Conservation (phyloP, 2,113 vertebrate species). For the Astur gentilis region DNA sequence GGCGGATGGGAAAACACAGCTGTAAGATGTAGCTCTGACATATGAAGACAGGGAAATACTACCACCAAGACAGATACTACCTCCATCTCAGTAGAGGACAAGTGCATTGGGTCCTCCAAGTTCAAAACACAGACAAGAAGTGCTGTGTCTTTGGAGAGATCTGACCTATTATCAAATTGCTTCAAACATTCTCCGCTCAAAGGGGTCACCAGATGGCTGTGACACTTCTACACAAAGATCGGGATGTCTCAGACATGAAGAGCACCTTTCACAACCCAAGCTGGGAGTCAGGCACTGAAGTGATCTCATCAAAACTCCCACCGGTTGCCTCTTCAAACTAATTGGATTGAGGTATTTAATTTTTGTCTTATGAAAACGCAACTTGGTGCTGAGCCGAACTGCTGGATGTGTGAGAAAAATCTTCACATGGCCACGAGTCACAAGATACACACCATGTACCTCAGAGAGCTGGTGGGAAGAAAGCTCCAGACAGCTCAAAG, state of each 20-base stretch:
- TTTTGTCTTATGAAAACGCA: not conserved
- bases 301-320: not conserved
- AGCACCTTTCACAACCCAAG: not conserved
- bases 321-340: not conserved
- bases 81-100: not conserved
- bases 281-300: not conserved
- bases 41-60: not conserved
- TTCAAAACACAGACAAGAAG: not conserved
- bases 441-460: accelerated
- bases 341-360: not conserved
- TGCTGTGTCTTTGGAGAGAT: not conserved
- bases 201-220: not conserved
- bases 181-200: not conserved
- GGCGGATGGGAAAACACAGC: not conserved
- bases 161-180: not conserved
- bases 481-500: not conserved
- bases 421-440: not conserved
- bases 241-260: accelerated
- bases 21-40: not conserved
- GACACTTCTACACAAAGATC: not conserved
- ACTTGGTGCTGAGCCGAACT: accelerated
- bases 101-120: not conserved
- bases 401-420: not conserved
- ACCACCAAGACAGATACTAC: no score
- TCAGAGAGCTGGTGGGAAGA: not conserved